A percentile compares a stretch with the other conserved stretches of the same genome.
These are phyloP conservation scores for Ganaspis brasiliensis DNA, from an alignment of 2,888 invertebrate genomes.

Conservation along the genomic window DNA sequence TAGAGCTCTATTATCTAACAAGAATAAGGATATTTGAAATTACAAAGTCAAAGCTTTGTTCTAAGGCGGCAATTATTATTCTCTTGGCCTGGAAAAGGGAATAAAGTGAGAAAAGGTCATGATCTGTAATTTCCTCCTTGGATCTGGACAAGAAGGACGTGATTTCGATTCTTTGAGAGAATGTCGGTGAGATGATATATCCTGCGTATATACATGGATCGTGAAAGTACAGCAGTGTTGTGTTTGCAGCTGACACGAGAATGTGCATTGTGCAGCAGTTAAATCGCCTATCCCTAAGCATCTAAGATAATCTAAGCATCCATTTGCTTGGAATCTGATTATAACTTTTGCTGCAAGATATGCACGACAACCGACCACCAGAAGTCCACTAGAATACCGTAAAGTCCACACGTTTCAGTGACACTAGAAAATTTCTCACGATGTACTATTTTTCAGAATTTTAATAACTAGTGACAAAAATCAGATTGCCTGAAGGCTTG, in stretches of 20 bases:
- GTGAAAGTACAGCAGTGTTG: conserved; percentile 24
- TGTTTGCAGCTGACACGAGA: conserved; percentile 14
- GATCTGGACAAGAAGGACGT: conserved; percentile 38
- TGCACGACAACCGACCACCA: conserved; percentile 20
- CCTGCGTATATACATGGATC: background rate
- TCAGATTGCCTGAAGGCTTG: no score
- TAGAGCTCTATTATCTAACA: no score
- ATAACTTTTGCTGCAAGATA: conserved; percentile 13
- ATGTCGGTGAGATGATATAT: conserved; percentile 17
- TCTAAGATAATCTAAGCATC: conserved; percentile 35
- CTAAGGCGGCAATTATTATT: background rate
- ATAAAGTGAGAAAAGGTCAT: conserved; percentile 36
- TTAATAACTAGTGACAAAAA: no score
- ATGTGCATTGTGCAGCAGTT: conserved; percentile 30
- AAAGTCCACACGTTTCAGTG: background rate
- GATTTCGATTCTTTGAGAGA: conserved; percentile 18
- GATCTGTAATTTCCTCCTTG: conserved; percentile 32
- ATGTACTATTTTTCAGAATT: background rate
- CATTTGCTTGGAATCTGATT: conserved; percentile 27
- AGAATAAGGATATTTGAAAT: background rate
- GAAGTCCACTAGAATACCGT: background rate
- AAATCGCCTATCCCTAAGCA: conserved; percentile 22
- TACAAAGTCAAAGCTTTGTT: background rate
- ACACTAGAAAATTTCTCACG: conserved; percentile 9
- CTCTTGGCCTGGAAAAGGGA: background rate